Evolutionary conservation across 2,797 vertebrate genomes (phyloP), one percentile per base, ranked within the genome.

Genomic region (Rallus crepitans): DNA sequence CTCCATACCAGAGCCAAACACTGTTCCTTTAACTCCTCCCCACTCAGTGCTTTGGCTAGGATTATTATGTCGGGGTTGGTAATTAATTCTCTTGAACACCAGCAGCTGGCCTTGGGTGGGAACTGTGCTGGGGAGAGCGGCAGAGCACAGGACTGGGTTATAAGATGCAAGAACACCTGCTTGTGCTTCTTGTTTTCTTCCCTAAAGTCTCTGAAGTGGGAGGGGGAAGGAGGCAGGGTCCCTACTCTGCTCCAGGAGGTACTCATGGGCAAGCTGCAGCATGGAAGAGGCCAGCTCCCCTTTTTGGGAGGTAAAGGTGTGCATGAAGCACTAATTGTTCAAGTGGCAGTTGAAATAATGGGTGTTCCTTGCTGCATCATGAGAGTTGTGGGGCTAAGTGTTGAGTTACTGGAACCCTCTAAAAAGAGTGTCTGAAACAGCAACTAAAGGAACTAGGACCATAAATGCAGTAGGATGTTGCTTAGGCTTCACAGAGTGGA

Each of bases 31-130:
- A 89, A 90, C 52, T 79, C n/a, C 24, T 79, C 66, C 17, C 35
- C 70, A 63, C 45, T 5, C 13, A 5, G 53, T 37, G 33, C 56
- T 66, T 86, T 87, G 37, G 6, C 57, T 48, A 71, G 52, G 47
- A 55, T 83, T 78, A 52, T 86, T 94, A 66, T 80, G 66, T 94
- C 3, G 1, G 14, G 25, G 42, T 77, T 57, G 33, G 61, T 91
- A 91, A 91, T 96, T 92, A 83, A 89, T 93, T 92, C 63, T 85
- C 61, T 66, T 48, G 23, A 92, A 76, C 9, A 59, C 35, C 88
- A 89, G 60, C 96, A 96, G 77, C 94, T 95, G 94, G 68, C 7
- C 48, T 59, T 73, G 50, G 35, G 77, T 82, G 59, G 27, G 83
- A 94, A 37, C 57, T 57, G 52, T 33, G 37, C 55, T 92, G 47